Evolutionary conservation across 2,113 vertebrate genomes (phyloP).

Genomic region (Rhinoderma darwinii): DNA sequence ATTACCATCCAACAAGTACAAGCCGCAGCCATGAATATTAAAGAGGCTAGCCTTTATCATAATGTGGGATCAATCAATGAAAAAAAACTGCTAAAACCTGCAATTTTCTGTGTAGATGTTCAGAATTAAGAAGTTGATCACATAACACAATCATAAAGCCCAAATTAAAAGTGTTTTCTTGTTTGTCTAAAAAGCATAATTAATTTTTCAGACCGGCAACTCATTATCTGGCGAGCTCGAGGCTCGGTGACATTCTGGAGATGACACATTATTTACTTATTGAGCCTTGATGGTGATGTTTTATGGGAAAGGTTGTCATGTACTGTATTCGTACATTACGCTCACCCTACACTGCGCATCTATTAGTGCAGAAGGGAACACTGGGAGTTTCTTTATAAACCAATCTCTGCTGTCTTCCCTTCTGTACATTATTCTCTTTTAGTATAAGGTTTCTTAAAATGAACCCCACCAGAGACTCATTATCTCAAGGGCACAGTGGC

Average conservation of each 20-base stretch:
- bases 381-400: conserved; percentile 19
- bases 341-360: neutral
- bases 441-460: neutral
- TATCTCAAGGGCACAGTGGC: conserved; percentile 41
- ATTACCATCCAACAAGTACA: conserved; percentile 27
- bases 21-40: conserved; percentile 20
- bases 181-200: conserved; percentile 33
- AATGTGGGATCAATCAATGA: neutral
- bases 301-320: conserved; percentile 30
- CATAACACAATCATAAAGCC: conserved; percentile 11
- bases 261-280: conserved; percentile 32
- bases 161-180: conserved; percentile 45
- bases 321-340: conserved; percentile 3
- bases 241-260: conserved; percentile 1
- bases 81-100: conserved; percentile 12
- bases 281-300: neutral
- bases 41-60: neutral
- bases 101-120: neutral
- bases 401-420: conserved; percentile 1
- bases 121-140: neutral
- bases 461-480: conserved; percentile 28
- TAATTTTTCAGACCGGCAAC: conserved; percentile 33
- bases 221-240: neutral
- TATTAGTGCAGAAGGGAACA: conserved; percentile 37
- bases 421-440: conserved; percentile 15